These are phyloP conservation scores for Pagrus major DNA, from an alignment of 2,113 vertebrate species.

Conservation along the genomic window DNA sequence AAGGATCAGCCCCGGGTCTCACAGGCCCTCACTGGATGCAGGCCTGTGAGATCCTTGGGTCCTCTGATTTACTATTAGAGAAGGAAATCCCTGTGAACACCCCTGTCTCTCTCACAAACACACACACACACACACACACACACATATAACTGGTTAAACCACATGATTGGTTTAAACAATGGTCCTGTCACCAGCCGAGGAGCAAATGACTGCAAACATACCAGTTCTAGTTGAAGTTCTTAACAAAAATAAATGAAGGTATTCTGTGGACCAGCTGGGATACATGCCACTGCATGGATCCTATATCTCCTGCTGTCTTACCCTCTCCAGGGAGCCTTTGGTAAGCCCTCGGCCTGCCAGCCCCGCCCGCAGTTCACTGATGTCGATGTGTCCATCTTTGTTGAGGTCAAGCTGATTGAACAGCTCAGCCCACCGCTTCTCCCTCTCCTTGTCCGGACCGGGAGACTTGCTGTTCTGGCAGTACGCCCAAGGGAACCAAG, in stretches of 20 bases:
- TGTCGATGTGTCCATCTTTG: conserved; percentile 90
- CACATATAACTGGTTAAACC: not conserved
- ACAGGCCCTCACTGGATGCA: not conserved
- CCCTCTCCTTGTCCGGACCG: conserved; percentile 77
- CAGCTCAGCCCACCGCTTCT: conserved; percentile 85
- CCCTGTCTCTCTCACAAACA: not conserved
- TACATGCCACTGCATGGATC: not conserved
- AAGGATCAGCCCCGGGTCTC: not conserved
- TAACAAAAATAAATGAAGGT: too few species aligned
- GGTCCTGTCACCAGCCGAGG: not conserved
- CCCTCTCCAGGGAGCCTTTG: conserved; percentile 78
- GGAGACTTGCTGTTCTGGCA: conserved; percentile 70
- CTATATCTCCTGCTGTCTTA: conserved; percentile 46
- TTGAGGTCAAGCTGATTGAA: conserved; percentile 92
- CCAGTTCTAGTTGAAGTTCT: not conserved
- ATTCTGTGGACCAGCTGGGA: too few species aligned
- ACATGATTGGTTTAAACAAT: not conserved
- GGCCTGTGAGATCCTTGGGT: not conserved
- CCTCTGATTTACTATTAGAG: not conserved
- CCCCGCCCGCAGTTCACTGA: conserved; percentile 87
- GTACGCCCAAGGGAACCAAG: conserved; percentile 51
- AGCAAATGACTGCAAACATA: not conserved
- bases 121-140: not conserved
- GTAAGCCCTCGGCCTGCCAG: conserved; percentile 84
- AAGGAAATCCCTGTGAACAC: not conserved